Base-by-base conservation (phyloP, 2,888 invertebrate genomes). In the Caenorhabditis imperialis region DNA sequence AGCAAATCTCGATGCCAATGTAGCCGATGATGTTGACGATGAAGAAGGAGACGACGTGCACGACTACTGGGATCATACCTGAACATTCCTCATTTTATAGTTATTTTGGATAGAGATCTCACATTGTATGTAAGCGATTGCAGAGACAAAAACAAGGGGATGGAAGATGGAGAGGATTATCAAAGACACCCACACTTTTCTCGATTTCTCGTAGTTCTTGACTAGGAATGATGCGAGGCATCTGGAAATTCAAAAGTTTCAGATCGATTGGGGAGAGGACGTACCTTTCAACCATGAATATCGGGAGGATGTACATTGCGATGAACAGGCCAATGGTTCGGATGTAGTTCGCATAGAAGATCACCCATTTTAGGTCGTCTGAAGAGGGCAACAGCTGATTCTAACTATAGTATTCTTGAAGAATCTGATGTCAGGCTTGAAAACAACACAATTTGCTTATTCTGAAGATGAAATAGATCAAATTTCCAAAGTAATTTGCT, bases 251-350 rank as follows among this genome's bases (percentile, higher is more conserved):
- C n/a, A 18, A 51, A 16, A 12, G 16, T 51, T 8, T 10, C 18
- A 3, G 44, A n/a, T n/a, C n/a, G n/a, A n/a, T n/a, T n/a, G n/a
- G n/a, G n/a, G n/a, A n/a, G n/a, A n/a, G 20, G 20, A 44, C 20
- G 7, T 14, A 58, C 58, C 73, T 20, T 37, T 73, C 73, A 14
- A 73, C 30, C 60, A 55, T 73, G 18, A 73, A 73, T 1, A 61
- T 73, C 25, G 73, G 73, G 1, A 73, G 38, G 16, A 73, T 58
- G 53, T 73, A 65, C 48, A 73, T 55, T 1, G 73, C 73, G 12
- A 73, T 73, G 61, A 73, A 65, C 2, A 73, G 25, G 3, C 58
- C 53, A n/a, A 73, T 60, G 4, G 73, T 73, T 16, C 73, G 30
- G 38, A 60, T 35, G 22, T 60, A 73, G 30, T 67, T 73, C 2